These are phyloP conservation scores for Coleophora deauratella DNA, from an alignment of 2,888 invertebrate species.

Conservation along the genomic window DNA sequence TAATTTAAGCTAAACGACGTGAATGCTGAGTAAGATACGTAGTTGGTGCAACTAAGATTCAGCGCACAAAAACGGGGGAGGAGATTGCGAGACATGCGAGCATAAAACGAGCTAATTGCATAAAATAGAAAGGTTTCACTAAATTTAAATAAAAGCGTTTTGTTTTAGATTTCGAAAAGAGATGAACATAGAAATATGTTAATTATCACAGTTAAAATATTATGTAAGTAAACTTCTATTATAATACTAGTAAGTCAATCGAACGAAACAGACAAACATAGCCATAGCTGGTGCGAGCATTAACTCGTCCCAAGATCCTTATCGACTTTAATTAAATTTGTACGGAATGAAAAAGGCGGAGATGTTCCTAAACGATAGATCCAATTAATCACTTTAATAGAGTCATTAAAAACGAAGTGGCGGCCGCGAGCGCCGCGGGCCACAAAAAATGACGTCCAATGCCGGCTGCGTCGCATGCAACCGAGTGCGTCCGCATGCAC, in stretches of 20 bases:
- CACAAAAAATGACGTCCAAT: conserved; percentile 23
- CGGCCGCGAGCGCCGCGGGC: conserved; percentile 39
- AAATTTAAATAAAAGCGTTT: no score
- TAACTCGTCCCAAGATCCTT: conserved; percentile 33
- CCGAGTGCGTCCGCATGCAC: conserved; percentile 21
- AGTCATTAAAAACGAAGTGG: conserved; percentile 64
- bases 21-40: conserved; percentile 22
- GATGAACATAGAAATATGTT: no score
- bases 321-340: conserved; percentile 70
- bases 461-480: background rate
- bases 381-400: conserved; percentile 70
- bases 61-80: background rate
- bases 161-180: no score
- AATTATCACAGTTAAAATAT: no score
- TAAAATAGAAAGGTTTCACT: no score
- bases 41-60: background rate
- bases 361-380: conserved; percentile 54
- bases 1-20: conserved; percentile 33
- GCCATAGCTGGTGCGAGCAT: background rate
- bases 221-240: background rate
- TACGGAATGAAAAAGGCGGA: conserved; percentile 47
- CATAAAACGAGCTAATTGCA: no score
- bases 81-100: background rate
- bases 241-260: no score
- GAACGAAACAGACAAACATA: conserved; percentile 10